Conservation (phyloP, 1,140 invertebrate genomes). For the Papilio polyxenes region DNA sequence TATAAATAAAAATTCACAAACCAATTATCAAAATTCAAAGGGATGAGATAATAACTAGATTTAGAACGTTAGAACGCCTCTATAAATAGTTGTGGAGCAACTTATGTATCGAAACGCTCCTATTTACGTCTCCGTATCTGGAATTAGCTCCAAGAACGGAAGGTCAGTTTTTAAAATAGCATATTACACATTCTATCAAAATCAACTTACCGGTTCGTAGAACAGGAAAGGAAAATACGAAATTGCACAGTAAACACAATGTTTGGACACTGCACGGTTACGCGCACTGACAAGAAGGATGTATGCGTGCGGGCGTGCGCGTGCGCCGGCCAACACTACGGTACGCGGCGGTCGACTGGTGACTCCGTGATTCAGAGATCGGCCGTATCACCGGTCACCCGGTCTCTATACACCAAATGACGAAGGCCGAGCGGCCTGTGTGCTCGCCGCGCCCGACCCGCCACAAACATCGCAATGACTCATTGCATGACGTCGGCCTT, state of each 20-base stretch:
- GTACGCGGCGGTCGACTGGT: conserved; percentile 55
- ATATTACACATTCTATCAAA: background rate
- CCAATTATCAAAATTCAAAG: conserved; percentile 14
- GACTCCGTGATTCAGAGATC: conserved; percentile 65
- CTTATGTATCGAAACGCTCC: conserved; percentile 20
- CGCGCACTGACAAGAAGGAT: conserved; percentile 64
- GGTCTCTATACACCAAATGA: conserved; percentile 57
- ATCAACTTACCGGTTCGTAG: conserved; percentile 39
- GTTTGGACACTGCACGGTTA: conserved; percentile 59
- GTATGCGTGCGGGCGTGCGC: conserved; percentile 68
- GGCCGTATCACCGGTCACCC: conserved; percentile 55
- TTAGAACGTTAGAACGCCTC: conserved; percentile 25
- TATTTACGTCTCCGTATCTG: conserved; percentile 26
- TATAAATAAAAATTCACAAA: conserved; percentile 11
- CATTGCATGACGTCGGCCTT: conserved; percentile 52
- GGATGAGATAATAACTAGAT: conserved; percentile 29
- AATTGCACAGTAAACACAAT: conserved; percentile 50
- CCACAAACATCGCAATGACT: conserved; percentile 52
- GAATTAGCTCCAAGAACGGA: conserved; percentile 22
- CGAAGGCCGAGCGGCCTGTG: conserved; percentile 44
- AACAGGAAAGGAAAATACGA: conserved; percentile 40
- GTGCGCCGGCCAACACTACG: conserved; percentile 56
- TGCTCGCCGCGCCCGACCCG: conserved; percentile 41
- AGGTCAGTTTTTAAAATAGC: conserved; percentile 20
- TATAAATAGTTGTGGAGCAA: conserved; percentile 26